These are phyloP conservation scores for Ganaspis sp. DNA, from an alignment of 1,140 invertebrate genomes.

Conservation along the genomic window DNA sequence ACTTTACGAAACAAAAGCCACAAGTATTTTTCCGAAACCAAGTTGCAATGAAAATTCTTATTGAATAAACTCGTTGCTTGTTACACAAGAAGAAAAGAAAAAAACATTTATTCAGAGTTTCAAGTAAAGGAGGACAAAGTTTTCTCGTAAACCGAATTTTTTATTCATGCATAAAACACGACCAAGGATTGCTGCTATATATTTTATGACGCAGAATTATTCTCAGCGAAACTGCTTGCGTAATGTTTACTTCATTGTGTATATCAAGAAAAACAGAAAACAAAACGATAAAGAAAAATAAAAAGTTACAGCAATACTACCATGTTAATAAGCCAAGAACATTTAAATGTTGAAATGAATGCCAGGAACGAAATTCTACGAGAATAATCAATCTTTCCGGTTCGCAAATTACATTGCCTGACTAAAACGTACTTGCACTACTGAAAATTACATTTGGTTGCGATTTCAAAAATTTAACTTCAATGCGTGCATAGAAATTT, in stretches of 20 bases:
- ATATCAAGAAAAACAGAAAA: background rate
- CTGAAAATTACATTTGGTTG: too few species aligned
- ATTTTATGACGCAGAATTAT: constrained; percentile 20
- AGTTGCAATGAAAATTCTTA: background rate
- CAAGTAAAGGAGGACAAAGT: background rate
- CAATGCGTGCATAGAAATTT: too few species aligned
- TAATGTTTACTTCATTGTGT: constrained; percentile 11
- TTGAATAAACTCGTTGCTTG: background rate
- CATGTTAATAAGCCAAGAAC: too few species aligned
- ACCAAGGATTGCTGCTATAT: constrained; percentile 15
- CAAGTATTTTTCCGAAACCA: background rate
- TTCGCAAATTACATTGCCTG: too few species aligned
- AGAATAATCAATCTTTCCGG: too few species aligned
- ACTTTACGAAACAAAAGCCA: background rate
- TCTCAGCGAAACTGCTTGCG: constrained; percentile 6
- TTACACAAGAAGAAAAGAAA: background rate
- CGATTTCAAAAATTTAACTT: too few species aligned
- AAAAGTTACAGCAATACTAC: background rate
- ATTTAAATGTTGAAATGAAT: too few species aligned
- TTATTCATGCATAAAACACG: constrained; percentile 18
- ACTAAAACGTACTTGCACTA: too few species aligned
- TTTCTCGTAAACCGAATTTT: constrained; percentile 15
- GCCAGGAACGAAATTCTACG: too few species aligned
- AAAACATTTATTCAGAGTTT: background rate
- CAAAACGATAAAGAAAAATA: background rate